Percentiles rank a stretch among this genome's conserved stretches.
Evolutionary conservation across 1,140 invertebrate species (phyloP).

Genomic region (Drosophila lini): DNA sequence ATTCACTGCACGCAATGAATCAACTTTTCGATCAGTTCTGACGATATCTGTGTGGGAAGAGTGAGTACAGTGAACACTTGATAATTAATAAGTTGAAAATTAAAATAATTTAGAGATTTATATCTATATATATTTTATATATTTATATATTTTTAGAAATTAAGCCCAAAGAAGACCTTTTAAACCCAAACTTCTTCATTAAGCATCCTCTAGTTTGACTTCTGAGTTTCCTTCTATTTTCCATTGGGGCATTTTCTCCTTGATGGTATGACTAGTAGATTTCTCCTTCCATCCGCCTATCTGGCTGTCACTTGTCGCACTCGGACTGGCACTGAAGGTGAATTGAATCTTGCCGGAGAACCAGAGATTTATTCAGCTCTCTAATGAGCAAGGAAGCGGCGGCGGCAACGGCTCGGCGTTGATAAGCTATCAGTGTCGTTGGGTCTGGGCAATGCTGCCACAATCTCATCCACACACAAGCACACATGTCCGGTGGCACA

Average conservation of each 20-base stretch:
- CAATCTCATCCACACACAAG: conserved; percentile 4
- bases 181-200: not conserved
- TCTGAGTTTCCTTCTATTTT: not conserved
- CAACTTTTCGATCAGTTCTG: conserved; percentile 25
- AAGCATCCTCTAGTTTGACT: no score
- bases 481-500: conserved; percentile 16
- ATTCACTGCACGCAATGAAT: conserved; percentile 47
- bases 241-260: not conserved
- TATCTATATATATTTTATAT: not conserved
- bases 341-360: conserved; percentile 38
- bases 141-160: not conserved
- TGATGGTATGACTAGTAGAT: conserved; percentile 24
- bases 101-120: not conserved
- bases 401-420: conserved; percentile 13
- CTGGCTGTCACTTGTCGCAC: conserved; percentile 33
- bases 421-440: conserved; percentile 47
- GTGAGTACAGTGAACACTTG: conserved; percentile 14
- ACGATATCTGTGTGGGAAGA: conserved; percentile 18
- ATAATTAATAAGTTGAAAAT: conserved; percentile 8
- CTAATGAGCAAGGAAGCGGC: conserved; percentile 60
- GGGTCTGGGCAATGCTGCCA: conserved; percentile 12
- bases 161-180: not conserved
- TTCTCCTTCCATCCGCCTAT: conserved; percentile 21
- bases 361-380: conserved; percentile 28
- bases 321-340: conserved; percentile 36